Conservation (phyloP, 2,797 vertebrate genomes). For the Phrynocephalus forsythii region DNA sequence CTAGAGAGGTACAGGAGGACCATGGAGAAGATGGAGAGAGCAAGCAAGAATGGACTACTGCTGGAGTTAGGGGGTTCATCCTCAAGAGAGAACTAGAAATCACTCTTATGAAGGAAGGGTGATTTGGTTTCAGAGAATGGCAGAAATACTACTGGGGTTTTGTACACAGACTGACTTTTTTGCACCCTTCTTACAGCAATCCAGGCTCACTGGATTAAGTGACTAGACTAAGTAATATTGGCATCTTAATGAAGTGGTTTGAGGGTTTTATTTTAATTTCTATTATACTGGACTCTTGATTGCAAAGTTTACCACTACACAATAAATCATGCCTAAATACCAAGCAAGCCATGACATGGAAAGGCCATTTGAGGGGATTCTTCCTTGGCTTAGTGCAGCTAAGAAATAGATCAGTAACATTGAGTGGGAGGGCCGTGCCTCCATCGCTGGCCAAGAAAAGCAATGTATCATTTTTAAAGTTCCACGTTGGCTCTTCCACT, state of each 20-base stretch:
- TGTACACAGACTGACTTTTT: conserved; percentile 10
- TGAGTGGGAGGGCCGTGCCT: conserved; percentile 44
- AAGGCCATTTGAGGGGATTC: conserved; percentile 28
- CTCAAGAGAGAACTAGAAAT: not conserved
- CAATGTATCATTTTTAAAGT: conserved; percentile 44
- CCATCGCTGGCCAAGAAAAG: not conserved
- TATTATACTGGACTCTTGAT: conserved; percentile 40
- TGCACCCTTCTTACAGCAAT: conserved; percentile 38
- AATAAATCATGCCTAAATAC: conserved; percentile 28
- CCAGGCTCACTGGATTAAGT: not conserved
- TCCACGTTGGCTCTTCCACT: conserved; percentile 34
- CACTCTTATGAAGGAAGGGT: not conserved
- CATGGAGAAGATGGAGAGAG: not conserved
- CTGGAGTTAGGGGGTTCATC: not conserved
- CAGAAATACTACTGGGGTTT: conserved; percentile 12
- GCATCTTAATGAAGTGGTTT: conserved; percentile 35
- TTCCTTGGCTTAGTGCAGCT: conserved; percentile 12
- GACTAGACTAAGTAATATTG: conserved; percentile 31
- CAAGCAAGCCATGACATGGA: conserved; percentile 24
- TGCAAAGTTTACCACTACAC: conserved; percentile 26
- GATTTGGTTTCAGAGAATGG: not conserved
- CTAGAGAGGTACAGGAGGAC: too few relatives aligned
- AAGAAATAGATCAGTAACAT: conserved; percentile 45
- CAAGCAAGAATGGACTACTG: not conserved
- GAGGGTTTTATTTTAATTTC: not conserved